These are phyloP conservation scores for Chymomyza procnemis DNA, from an alignment of 2,888 invertebrate genomes.

Conservation along the genomic window DNA sequence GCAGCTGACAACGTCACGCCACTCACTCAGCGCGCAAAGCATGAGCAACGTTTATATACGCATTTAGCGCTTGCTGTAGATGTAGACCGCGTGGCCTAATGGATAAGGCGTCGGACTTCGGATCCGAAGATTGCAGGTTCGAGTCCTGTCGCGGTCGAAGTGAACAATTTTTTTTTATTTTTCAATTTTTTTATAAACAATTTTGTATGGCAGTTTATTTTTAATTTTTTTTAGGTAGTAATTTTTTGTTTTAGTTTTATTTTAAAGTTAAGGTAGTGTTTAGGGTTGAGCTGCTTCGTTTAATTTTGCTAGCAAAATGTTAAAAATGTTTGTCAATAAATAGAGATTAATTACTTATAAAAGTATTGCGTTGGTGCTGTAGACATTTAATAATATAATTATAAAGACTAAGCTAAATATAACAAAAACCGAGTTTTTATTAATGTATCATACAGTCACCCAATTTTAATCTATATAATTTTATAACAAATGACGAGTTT, in stretches of 20 bases:
- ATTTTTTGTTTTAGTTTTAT: not conserved
- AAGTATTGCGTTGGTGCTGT: too few relatives aligned
- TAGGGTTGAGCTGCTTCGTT: too few relatives aligned
- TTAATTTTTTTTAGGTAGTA: not conserved
- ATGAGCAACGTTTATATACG: not conserved
- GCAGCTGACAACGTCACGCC: not conserved
- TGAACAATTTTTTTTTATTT: not conserved
- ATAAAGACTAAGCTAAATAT: too few relatives aligned
- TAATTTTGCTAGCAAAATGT: too few relatives aligned
- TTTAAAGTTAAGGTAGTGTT: too few relatives aligned
- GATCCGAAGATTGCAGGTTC: constrained; percentile 2
- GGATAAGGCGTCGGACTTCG: not conserved
- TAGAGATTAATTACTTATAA: too few relatives aligned
- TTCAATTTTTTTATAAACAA: not conserved
- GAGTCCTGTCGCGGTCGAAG: constrained; percentile 2
- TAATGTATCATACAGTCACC: too few relatives aligned
- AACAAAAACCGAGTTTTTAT: too few relatives aligned
- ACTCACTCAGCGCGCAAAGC: not conserved
- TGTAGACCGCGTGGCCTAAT: not conserved
- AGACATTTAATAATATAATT: too few relatives aligned
- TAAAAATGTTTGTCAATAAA: too few relatives aligned
- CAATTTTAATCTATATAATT: too few relatives aligned
- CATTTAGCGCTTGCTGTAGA: not conserved
- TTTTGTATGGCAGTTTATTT: not conserved
- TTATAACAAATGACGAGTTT: too few relatives aligned